phyloP scores from a whole-genome alignment of 2,888 invertebrate species.

The Linnaemya vulpina region DNA sequence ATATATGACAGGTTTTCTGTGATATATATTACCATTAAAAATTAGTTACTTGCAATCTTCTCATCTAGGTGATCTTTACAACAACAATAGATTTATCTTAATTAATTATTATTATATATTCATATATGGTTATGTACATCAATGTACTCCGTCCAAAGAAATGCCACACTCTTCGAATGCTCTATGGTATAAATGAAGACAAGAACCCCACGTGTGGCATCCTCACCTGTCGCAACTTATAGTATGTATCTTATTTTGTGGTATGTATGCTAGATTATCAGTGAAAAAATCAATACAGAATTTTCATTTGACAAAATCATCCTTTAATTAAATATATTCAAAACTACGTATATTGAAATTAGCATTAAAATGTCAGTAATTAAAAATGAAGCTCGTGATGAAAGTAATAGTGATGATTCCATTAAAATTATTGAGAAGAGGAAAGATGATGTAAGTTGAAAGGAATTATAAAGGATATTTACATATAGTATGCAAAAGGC shows the following conservation, averaged over 20 bases:
- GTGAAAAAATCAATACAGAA: slow-evolving; percentile 38
- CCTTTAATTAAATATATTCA: not conserved
- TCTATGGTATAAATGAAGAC: not conserved
- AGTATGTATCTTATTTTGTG: not conserved
- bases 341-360: not conserved
- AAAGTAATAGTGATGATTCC: slow-evolving; percentile 16
- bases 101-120: too few relatives aligned
- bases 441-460: slow-evolving; percentile 76
- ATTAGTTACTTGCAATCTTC: too few relatives aligned
- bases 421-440: slow-evolving; percentile 38
- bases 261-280: not conserved
- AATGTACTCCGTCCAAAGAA: not conserved
- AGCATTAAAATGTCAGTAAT: not conserved
- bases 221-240: not conserved
- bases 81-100: too few relatives aligned
- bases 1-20: too few relatives aligned
- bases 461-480: not conserved
- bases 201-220: not conserved
- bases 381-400: slow-evolving; percentile 15
- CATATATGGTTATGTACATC: not conserved
- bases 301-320: slow-evolving; percentile 28
- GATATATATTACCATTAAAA: too few relatives aligned
- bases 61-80: too few relatives aligned
- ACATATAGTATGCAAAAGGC: not conserved
- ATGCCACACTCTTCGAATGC: not conserved